Evolutionary conservation across 2,797 vertebrate genomes (phyloP).

Genomic region (Pipistrellus kuhlii): DNA sequence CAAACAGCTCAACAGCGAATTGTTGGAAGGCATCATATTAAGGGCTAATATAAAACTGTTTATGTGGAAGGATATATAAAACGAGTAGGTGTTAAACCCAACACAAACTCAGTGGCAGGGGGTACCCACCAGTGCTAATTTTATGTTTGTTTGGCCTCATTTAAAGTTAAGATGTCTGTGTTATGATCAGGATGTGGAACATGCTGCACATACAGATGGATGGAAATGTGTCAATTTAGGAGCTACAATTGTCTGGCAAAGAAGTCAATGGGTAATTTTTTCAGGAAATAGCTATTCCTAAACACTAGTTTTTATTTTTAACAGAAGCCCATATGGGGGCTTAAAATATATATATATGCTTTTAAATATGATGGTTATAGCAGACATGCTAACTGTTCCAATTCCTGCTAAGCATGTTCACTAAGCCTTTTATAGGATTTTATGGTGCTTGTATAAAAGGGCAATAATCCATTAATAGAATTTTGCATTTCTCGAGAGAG

Average conservation of each 20-base stretch:
- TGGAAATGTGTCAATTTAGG: conserved; percentile 85
- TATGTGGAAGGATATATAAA: conserved; percentile 87
- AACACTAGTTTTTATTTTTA: conserved; percentile 68
- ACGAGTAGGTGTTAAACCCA: conserved; percentile 88
- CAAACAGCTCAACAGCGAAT: conserved; percentile 86
- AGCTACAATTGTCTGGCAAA: conserved; percentile 81
- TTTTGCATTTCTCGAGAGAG: conserved; percentile 50
- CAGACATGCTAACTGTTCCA: conserved; percentile 48
- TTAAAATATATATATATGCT: not conserved
- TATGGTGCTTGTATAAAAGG: conserved; percentile 5
- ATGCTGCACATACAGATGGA: conserved; percentile 84
- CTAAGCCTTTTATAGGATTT: conserved; percentile 54
- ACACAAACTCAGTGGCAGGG: conserved; percentile 85
- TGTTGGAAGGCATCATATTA: conserved; percentile 86
- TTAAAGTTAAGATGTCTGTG: conserved; percentile 87
- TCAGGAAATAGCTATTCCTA: conserved; percentile 58
- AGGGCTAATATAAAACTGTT: conserved; percentile 88
- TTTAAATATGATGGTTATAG: conserved; percentile 45
- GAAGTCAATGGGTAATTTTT: conserved; percentile 76
- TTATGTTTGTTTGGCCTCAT: conserved; percentile 89
- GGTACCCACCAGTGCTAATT: conserved; percentile 87
- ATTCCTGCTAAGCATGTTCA: conserved; percentile 64
- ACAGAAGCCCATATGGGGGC: conserved; percentile 31
- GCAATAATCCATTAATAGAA: conserved; percentile 59
- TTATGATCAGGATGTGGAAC: conserved; percentile 81